These are phyloP conservation scores for Dryobota labecula DNA, from an alignment of 2,888 invertebrate genomes.

Conservation along the genomic window DNA sequence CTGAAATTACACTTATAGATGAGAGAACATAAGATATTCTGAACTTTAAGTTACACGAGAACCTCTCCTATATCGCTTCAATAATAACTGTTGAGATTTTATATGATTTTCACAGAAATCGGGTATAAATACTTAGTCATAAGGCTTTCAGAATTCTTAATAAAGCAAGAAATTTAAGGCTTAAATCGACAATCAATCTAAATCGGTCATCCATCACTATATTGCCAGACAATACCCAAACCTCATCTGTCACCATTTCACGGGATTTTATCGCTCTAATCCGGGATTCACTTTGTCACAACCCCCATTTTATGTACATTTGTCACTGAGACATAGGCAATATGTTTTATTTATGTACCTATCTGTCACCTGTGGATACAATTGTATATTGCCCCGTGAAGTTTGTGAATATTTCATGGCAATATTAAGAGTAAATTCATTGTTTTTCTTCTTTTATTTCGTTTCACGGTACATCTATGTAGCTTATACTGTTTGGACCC, in stretches of 20 bases:
- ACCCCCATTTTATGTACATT: slow-evolving; percentile 25
- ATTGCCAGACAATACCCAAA: slow-evolving; percentile 8
- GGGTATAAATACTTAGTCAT: background rate
- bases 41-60: background rate
- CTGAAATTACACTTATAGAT: background rate
- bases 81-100: background rate
- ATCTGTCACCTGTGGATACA: background rate
- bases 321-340: slow-evolving; percentile 6
- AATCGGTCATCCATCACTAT: slow-evolving; percentile 15
- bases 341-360: background rate
- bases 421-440: background rate
- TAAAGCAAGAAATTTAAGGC: background rate
- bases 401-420: background rate
- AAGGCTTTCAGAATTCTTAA: background rate
- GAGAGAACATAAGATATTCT: background rate
- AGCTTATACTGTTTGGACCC: too few species aligned
- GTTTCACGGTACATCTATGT: too few species aligned
- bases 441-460: too few species aligned
- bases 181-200: slow-evolving; percentile 24
- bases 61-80: background rate
- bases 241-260: slow-evolving; percentile 5
- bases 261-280: slow-evolving; percentile 13
- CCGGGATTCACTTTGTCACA: slow-evolving; percentile 15
- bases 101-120: background rate
- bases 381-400: background rate